Percentiles rank a stretch among this genome's conserved stretches.
Conservation (phyloP, 2,797 vertebrate species). For the Macroramphosus scolopax region DNA sequence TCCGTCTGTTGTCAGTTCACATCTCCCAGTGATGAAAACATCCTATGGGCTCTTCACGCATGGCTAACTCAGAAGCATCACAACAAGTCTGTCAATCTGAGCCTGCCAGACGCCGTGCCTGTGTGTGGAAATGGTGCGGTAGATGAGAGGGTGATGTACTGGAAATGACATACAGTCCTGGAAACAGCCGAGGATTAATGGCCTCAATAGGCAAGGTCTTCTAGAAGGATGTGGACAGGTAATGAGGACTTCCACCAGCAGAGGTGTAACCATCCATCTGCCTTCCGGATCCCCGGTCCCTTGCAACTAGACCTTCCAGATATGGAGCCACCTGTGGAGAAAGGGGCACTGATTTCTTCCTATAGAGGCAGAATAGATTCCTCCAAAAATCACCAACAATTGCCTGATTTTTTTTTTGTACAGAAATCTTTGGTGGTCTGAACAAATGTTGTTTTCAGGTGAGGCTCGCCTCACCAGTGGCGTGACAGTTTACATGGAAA, state of each 20-base stretch:
- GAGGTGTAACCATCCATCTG: conserved; percentile 60
- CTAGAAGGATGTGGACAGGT: conserved; percentile 52
- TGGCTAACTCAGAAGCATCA: conserved; percentile 59
- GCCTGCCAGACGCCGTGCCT: conserved; percentile 15
- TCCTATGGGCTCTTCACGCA: conserved; percentile 57
- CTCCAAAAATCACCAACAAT: conserved; percentile 19
- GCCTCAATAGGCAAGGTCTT: conserved; percentile 53
- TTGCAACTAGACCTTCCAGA: conserved; percentile 67
- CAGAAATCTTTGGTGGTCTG: conserved; percentile 60
- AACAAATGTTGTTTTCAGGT: conserved; percentile 40
- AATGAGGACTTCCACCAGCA: conserved; percentile 67
- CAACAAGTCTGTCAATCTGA: conserved; percentile 56
- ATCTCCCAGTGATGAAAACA: conserved; percentile 65
- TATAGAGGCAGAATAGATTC: conserved; percentile 29
- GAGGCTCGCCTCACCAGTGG: conserved; percentile 30
- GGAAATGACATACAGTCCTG: conserved; percentile 65
- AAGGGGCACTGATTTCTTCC: conserved; percentile 41
- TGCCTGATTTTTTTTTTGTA: conserved; percentile 37
- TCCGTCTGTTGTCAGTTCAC: conserved; percentile 60
- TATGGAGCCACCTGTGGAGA: conserved; percentile 63
- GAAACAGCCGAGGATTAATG: conserved; percentile 66
- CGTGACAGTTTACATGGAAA: conserved; percentile 56
- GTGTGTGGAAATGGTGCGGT: conserved; percentile 28
- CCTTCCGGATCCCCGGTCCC: conserved; percentile 30
- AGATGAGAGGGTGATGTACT: conserved; percentile 58